Conservation (phyloP, 2,888 invertebrate genomes). For the Platycheirus albimanus region DNA sequence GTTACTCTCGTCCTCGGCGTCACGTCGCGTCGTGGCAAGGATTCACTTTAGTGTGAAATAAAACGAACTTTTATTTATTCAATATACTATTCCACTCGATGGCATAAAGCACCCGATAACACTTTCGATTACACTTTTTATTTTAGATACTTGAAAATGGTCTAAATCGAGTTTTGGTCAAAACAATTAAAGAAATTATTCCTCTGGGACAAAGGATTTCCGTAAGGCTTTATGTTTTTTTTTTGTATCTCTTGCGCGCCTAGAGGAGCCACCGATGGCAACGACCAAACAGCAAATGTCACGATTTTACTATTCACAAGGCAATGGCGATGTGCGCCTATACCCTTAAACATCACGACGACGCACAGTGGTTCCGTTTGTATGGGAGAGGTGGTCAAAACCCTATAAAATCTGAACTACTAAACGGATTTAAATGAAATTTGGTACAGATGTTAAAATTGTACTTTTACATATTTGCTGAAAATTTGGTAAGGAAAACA, state of each 20-base stretch:
- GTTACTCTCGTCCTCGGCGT: too few species aligned
- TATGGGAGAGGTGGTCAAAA: too few species aligned
- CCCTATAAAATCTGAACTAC: too few species aligned
- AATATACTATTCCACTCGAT: background rate
- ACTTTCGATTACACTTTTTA: background rate
- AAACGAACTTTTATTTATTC: conserved; percentile 54
- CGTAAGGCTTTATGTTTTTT: background rate
- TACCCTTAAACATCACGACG: conserved; percentile 8
- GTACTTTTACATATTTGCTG: too few species aligned
- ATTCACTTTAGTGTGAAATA: conserved; percentile 31
- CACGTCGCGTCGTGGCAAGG: conserved; percentile 18
- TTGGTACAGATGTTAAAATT: too few species aligned
- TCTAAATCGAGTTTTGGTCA: background rate
- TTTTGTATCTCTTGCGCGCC: background rate
- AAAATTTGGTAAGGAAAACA: too few species aligned
- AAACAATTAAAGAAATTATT: conserved; percentile 3
- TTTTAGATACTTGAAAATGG: too few species aligned
- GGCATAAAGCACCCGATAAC: background rate
- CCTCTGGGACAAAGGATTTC: conserved; percentile 31
- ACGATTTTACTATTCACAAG: conserved; percentile 41
- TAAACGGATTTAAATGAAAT: too few species aligned
- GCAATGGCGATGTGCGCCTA: conserved; percentile 12
- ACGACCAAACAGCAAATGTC: conserved; percentile 44
- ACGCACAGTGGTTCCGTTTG: too few species aligned
- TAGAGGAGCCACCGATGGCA: conserved; percentile 17